Evolutionary conservation across 2,888 invertebrate genomes (phyloP), one percentile per base, ranked within the genome.

Genomic region (Leptura quadrifasciata): DNA sequence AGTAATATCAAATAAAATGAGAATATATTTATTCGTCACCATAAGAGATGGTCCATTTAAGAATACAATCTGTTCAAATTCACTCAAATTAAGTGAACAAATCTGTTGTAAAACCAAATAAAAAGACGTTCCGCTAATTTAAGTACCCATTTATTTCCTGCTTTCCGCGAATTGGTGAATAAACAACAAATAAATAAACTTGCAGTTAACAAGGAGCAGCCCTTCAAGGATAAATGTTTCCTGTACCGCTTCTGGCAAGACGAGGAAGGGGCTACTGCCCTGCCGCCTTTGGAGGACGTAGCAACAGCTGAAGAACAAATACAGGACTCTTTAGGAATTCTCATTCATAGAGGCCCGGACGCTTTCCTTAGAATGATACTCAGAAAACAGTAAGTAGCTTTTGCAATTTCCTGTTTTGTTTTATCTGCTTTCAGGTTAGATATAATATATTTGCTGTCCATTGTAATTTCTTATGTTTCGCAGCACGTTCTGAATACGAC

Each of bases 221-320:
- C 94, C 67, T 96, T 96, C 90, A 93, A 94, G 88, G 96, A 96
- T 91, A 95, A 95, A 90, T 94, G 94, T 88, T 92, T 95, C 86
- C 92, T 95, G 84, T 96, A 96, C 90, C 94, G 95, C 76, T 96
- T 96, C 91, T 92, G 93, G 87, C 93, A 94, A 87, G 95, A 95
- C 87, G 93, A 94, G 86, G 92, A 94, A 76, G 92, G 91, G 24
- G 90, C 91, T 18, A 90, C 91, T 18, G 88, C 90, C 74, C 83
- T 89, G 17, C 92, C 93, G 39, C 89, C 91, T 24, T 85, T 91
- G 74, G 92, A 93, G 81, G 93, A 94, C 83, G 88, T 92, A 67
- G 90, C 91, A 75, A 91, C 93, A 74, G 94, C 94, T 64, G 94
- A 95, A 87, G 93, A 93, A 76, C 93, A 94, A 84, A 90, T 95